Percentiles rank a stretch among this genome's conserved stretches.
These are phyloP conservation scores for Riparia riparia DNA, from an alignment of 2,113 vertebrate genomes.

Conservation along the genomic window DNA sequence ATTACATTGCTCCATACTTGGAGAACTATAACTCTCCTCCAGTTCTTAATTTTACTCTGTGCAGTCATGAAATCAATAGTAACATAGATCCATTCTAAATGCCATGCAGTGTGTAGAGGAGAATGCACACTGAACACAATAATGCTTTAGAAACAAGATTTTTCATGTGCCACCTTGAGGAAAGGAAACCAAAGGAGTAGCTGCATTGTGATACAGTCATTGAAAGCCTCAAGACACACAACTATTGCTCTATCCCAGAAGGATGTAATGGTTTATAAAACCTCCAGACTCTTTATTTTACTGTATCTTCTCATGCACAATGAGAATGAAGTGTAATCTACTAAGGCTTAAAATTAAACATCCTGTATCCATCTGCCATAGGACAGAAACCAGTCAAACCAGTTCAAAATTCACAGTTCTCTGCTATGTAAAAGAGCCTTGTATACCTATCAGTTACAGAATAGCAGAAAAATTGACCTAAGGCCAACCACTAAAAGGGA, in stretches of 20 bases:
- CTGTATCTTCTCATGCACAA: background rate
- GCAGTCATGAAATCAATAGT: background rate
- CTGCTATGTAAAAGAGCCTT: background rate
- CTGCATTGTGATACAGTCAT: background rate
- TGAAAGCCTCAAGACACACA: background rate
- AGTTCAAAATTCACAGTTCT: background rate
- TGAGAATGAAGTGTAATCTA: background rate
- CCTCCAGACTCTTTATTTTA: background rate
- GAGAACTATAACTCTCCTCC: background rate
- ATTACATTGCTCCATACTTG: background rate
- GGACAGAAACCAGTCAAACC: conserved; percentile 1
- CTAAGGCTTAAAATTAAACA: conserved; percentile 1
- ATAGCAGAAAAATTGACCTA: background rate
- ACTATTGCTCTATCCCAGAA: background rate
- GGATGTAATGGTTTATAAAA: background rate
- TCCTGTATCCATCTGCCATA: background rate
- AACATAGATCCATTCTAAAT: background rate
- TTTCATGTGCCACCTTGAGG: background rate
- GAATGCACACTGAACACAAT: background rate
- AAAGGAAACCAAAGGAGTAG: background rate
- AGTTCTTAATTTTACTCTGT: background rate
- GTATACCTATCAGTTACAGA: background rate
- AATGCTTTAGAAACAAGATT: background rate
- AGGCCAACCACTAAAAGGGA: background rate
- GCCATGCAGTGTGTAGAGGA: background rate